Percentiles rank a stretch among this genome's conserved stretches.
Evolutionary conservation across 2,113 vertebrate species (phyloP).

Genomic region (Perca fluviatilis): DNA sequence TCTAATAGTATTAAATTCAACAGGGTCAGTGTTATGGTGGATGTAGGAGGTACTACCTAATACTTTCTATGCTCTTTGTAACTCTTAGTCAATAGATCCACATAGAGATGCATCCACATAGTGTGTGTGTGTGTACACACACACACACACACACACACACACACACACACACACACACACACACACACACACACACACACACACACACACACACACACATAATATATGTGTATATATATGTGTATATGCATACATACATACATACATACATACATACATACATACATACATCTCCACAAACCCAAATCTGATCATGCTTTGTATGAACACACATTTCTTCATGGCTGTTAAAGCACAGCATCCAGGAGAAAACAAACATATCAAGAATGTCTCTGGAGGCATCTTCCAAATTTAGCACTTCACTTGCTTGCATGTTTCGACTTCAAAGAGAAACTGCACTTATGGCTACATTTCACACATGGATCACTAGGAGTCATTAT

Average conservation of each 20-base stretch:
- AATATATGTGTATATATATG: too few species aligned
- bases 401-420: slow-evolving; percentile 77
- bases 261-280: too few species aligned
- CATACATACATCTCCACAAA: slow-evolving; percentile 13
- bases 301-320: slow-evolving; percentile 9
- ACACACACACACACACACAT: too few species aligned
- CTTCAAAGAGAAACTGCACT: slow-evolving; percentile 77
- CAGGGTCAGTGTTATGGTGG: slow-evolving; percentile 7
- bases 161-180: too few species aligned
- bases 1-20: slow-evolving; percentile 23
- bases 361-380: slow-evolving; percentile 70
- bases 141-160: too few species aligned
- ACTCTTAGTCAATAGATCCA: slow-evolving; percentile 31
- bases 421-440: slow-evolving; percentile 66
- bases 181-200: too few species aligned
- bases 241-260: too few species aligned
- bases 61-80: slow-evolving; percentile 20
- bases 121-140: too few species aligned
- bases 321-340: slow-evolving; percentile 42
- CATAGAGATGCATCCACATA: neutral
- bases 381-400: slow-evolving; percentile 71
- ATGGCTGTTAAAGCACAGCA: slow-evolving; percentile 48
- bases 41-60: neutral
- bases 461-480: slow-evolving; percentile 68
- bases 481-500: slow-evolving; percentile 58